A percentile compares a stretch with the other conserved stretches of the same genome.
These are phyloP conservation scores for Python bivittatus DNA, from an alignment of 2,113 vertebrate species.

Conservation along the genomic window DNA sequence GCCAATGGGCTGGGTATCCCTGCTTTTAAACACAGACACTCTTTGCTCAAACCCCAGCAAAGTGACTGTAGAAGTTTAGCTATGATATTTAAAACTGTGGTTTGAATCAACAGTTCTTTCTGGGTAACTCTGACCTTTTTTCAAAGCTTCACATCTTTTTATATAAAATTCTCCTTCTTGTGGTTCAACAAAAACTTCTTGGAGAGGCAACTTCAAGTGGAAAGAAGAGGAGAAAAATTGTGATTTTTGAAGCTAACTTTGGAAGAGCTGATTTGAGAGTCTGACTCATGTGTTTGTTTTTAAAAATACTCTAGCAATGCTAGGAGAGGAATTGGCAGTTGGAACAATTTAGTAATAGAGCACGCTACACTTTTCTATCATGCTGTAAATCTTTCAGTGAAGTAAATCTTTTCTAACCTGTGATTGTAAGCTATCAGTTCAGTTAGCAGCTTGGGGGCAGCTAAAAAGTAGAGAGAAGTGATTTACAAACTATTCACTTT, in stretches of 20 bases:
- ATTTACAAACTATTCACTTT: background rate
- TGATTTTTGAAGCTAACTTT: background rate
- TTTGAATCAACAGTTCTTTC: background rate
- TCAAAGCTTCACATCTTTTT: background rate
- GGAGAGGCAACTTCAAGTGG: background rate
- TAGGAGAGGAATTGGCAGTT: background rate
- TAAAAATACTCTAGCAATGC: background rate
- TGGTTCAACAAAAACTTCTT: background rate
- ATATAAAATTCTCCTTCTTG: background rate
- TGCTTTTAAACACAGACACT: background rate
- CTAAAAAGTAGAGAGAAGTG: background rate
- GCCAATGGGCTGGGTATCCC: background rate
- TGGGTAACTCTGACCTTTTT: background rate
- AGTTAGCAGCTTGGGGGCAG: background rate
- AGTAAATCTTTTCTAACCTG: background rate
- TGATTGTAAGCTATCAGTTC: background rate
- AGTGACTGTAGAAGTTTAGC: background rate
- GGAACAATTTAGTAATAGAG: conserved; percentile 6
- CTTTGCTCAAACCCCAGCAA: background rate
- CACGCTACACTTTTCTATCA: background rate
- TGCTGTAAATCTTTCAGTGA: background rate
- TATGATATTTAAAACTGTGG: background rate
- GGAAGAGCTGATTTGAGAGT: background rate
- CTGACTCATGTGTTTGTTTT: conserved; percentile 17
- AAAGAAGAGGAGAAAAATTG: background rate